These are phyloP conservation scores for Synanthedon myopaeformis DNA, from an alignment of 2,888 invertebrate species.

Conservation along the genomic window DNA sequence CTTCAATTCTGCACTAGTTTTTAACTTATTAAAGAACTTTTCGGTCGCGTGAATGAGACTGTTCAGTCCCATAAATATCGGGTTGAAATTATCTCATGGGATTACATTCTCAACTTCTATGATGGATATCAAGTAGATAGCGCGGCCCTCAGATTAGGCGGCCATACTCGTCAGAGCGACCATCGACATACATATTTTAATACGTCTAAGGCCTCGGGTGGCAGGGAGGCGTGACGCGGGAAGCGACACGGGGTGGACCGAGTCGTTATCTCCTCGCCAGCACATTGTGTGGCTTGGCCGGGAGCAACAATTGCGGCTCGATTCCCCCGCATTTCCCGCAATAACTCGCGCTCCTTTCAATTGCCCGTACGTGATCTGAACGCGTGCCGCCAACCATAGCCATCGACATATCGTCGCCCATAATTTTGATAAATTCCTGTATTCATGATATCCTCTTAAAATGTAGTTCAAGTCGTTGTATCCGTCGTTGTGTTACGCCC, in stretches of 20 bases:
- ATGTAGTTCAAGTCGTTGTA: not conserved
- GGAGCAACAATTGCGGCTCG: conserved; percentile 49
- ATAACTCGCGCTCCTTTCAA: conserved; percentile 61
- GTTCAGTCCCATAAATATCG: too few relatives aligned
- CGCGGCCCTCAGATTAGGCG: too few relatives aligned
- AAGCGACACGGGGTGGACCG: conserved; percentile 25
- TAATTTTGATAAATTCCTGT: conserved; percentile 52
- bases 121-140: too few relatives aligned
- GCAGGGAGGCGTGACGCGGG: conserved; percentile 29
- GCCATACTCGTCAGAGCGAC: too few relatives aligned
- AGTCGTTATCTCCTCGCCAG: conserved; percentile 27
- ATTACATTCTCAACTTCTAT: too few relatives aligned
- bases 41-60: too few relatives aligned
- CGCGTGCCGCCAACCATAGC: conserved; percentile 55
- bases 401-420: conserved; percentile 35
- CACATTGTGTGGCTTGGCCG: conserved; percentile 45
- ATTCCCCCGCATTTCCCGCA: conserved; percentile 50
- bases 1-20: too few relatives aligned
- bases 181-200: conserved; percentile 3
- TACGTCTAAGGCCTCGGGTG: conserved; percentile 13
- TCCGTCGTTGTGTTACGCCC: not conserved
- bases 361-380: conserved; percentile 48
- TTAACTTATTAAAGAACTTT: too few relatives aligned
- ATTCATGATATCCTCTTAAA: conserved; percentile 22
- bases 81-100: too few relatives aligned